A percentile compares a stretch with the other conserved stretches of the same genome.
Conservation (phyloP, 2,888 invertebrate genomes). For the Rhopalosiphum nymphaeae region DNA sequence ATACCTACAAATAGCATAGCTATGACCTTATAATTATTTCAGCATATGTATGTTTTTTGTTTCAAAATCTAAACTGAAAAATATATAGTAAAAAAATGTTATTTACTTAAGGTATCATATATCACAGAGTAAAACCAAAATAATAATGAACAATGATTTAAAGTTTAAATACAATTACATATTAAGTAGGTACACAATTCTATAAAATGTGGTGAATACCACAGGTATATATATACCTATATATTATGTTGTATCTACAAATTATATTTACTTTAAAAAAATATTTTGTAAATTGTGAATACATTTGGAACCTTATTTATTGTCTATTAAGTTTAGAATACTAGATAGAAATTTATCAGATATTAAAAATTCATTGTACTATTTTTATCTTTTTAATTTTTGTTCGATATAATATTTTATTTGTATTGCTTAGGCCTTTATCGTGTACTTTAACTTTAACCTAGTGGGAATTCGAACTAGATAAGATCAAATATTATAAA, state of each 20-base stretch:
- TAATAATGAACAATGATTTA: too few relatives aligned
- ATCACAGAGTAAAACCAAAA: not conserved
- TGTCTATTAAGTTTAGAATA: not conserved
- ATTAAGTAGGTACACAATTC: not conserved
- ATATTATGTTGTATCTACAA: too few relatives aligned
- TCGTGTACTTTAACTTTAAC: not conserved
- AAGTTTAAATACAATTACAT: not conserved
- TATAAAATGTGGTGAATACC: not conserved
- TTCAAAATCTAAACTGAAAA: not conserved
- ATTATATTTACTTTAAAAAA: too few relatives aligned
- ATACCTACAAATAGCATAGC: not conserved
- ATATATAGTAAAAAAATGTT: too few relatives aligned
- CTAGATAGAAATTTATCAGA: not conserved
- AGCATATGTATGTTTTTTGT: not conserved
- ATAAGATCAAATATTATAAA: not conserved
- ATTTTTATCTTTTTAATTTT: not conserved
- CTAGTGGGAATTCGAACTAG: conserved; percentile 11
- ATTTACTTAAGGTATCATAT: not conserved
- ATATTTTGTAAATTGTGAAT: not conserved
- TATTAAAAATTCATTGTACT: not conserved
- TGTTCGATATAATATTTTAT: not conserved
- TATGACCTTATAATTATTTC: not conserved
- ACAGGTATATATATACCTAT: not conserved
- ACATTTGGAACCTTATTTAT: not conserved
- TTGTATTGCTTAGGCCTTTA: not conserved